These are phyloP conservation scores for Drosophila dunni DNA, from an alignment of 1,140 invertebrate species.

Conservation along the genomic window DNA sequence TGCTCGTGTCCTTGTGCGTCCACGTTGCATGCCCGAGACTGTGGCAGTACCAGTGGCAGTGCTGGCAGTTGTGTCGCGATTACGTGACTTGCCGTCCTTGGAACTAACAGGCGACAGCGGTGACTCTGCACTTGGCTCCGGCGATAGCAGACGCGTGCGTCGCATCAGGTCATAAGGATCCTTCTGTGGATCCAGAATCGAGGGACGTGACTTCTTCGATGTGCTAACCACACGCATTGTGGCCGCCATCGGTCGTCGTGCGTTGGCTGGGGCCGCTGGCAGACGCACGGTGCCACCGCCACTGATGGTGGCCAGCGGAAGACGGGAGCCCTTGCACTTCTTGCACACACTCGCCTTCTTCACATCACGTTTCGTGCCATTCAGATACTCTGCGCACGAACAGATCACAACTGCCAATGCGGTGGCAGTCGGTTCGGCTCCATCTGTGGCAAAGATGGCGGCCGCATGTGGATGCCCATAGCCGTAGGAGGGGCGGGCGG, in stretches of 20 bases:
- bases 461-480: slow-evolving; percentile 85
- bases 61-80: slow-evolving; percentile 13
- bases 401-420: slow-evolving; percentile 89
- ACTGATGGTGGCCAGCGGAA: slow-evolving; percentile 87
- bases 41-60: not conserved
- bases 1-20: slow-evolving; percentile 61
- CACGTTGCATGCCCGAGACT: slow-evolving; percentile 41
- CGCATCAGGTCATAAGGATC: slow-evolving; percentile 94
- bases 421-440: slow-evolving; percentile 33
- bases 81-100: slow-evolving; percentile 51
- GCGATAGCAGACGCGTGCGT: slow-evolving; percentile 88
- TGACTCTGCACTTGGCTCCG: slow-evolving; percentile 76
- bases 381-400: slow-evolving; percentile 90
- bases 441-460: slow-evolving; percentile 86
- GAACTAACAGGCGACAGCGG: slow-evolving; percentile 13
- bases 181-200: slow-evolving; percentile 86
- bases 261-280: slow-evolving; percentile 83
- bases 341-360: slow-evolving; percentile 90
- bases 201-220: slow-evolving; percentile 86
- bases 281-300: slow-evolving; percentile 86
- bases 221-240: slow-evolving; percentile 87
- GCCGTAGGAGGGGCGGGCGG: slow-evolving; percentile 85
- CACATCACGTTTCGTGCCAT: slow-evolving; percentile 89
- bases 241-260: slow-evolving; percentile 85
- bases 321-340: slow-evolving; percentile 91